phyloP scores from a whole-genome alignment of 2,797 vertebrate species.

The Helicolenus hilgendorfi region DNA sequence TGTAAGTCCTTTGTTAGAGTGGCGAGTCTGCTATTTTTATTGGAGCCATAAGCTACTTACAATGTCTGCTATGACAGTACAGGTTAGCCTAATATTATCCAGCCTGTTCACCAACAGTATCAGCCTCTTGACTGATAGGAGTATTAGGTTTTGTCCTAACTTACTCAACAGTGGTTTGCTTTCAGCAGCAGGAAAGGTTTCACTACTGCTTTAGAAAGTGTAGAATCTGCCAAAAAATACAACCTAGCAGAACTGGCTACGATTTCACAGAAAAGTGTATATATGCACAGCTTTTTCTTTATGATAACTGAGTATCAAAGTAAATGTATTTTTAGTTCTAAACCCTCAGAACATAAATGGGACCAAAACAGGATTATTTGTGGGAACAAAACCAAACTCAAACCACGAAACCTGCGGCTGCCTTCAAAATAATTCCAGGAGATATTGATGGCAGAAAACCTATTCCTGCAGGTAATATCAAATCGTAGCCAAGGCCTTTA shows the following conservation, averaged over 20 bases:
- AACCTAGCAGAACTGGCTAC: not conserved
- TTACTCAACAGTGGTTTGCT: constrained; percentile 24
- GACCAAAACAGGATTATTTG: constrained; percentile 31
- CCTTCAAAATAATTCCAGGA: constrained; percentile 24
- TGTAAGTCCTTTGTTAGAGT: constrained; percentile 62
- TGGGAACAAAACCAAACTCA: constrained; percentile 42
- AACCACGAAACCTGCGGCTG: constrained; percentile 31
- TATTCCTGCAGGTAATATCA: constrained; percentile 53
- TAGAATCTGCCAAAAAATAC: not conserved
- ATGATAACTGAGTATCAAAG: constrained; percentile 26
- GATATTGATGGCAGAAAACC: constrained; percentile 34
- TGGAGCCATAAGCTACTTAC: constrained; percentile 77
- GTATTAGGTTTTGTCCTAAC: constrained; percentile 3
- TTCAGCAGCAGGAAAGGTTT: constrained; percentile 14
- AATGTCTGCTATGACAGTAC: constrained; percentile 58
- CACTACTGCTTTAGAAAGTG: constrained; percentile 25
- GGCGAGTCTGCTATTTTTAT: constrained; percentile 77
- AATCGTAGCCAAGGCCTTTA: constrained; percentile 56
- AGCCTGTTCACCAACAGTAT: constrained; percentile 33
- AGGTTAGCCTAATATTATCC: constrained; percentile 77
- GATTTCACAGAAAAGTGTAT: not conserved
- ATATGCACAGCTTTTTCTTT: not conserved
- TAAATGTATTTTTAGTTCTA: constrained; percentile 37
- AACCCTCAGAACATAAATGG: constrained; percentile 6
- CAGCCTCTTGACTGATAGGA: constrained; percentile 34